phyloP scores from a whole-genome alignment of 2,888 invertebrate genomes.

The Chrysina gloriosa region DNA sequence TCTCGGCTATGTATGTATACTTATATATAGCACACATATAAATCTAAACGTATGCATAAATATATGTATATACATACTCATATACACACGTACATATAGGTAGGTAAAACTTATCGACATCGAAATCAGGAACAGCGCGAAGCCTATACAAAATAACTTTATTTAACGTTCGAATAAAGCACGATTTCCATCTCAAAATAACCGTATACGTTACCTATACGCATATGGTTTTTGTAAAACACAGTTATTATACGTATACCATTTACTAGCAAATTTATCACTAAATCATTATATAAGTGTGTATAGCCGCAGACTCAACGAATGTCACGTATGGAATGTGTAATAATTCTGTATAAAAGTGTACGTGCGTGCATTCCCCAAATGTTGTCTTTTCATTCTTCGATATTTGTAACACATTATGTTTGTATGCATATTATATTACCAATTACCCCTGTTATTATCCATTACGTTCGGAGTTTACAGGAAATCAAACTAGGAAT shows the following conservation, averaged over 20 bases:
- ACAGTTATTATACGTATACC: neutral
- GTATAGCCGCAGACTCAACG: neutral
- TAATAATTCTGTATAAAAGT: too few species aligned
- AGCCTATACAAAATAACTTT: constrained; percentile 24
- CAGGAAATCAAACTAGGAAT: too few species aligned
- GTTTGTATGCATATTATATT: too few species aligned
- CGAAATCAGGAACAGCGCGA: constrained; percentile 2
- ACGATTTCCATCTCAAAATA: constrained; percentile 23
- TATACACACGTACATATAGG: neutral
- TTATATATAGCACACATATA: neutral
- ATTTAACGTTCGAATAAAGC: constrained; percentile 15
- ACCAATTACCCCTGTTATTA: too few species aligned
- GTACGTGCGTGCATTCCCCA: too few species aligned
- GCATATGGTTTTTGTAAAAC: neutral
- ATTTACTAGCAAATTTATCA: neutral
- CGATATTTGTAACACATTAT: too few species aligned
- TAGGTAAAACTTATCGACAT: constrained; percentile 11
- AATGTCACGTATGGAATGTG: neutral
- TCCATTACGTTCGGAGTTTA: too few species aligned
- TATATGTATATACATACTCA: neutral
- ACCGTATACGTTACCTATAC: neutral
- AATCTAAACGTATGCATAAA: neutral
- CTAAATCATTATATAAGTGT: neutral
- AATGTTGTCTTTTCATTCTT: too few species aligned
- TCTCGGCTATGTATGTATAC: neutral